These are phyloP conservation scores for Cataglyphis altisquamis DNA, from an alignment of 2,888 invertebrate species.

Conservation along the genomic window DNA sequence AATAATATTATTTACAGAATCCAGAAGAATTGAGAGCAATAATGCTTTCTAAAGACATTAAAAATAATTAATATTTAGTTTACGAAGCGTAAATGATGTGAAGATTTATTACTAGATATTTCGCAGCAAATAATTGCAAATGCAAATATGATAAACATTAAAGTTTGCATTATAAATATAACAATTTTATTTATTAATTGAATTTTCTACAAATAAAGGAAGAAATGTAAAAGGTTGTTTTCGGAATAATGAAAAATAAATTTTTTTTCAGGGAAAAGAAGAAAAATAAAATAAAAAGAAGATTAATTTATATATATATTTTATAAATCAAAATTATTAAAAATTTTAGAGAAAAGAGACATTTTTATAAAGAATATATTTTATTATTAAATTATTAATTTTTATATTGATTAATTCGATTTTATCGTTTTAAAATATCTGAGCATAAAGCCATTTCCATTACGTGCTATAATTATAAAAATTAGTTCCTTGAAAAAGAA, in stretches of 20 bases:
- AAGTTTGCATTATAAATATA: background rate
- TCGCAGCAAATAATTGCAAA: background rate
- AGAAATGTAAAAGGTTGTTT: background rate
- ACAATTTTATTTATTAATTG: background rate
- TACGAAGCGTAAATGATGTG: background rate
- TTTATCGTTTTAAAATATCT: background rate
- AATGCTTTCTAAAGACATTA: background rate
- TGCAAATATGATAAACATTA: background rate
- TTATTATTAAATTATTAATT: slow-evolving; percentile 10
- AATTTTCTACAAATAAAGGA: background rate
- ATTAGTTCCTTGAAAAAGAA: background rate
- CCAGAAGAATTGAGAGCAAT: background rate
- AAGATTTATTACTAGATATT: background rate
- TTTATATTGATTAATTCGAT: background rate
- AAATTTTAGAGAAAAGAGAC: background rate
- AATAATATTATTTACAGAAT: slow-evolving; percentile 7
- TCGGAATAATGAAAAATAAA: background rate
- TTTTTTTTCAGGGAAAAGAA: background rate
- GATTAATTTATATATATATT: slow-evolving; percentile 25
- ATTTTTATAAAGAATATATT: background rate
- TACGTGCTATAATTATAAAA: background rate
- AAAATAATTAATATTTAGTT: slow-evolving; percentile 32
- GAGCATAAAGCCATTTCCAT: background rate
- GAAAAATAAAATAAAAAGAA: background rate
- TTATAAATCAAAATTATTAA: background rate